phyloP scores from a whole-genome alignment of 1,140 invertebrate species.

The Pygmarrhopalites habei region DNA sequence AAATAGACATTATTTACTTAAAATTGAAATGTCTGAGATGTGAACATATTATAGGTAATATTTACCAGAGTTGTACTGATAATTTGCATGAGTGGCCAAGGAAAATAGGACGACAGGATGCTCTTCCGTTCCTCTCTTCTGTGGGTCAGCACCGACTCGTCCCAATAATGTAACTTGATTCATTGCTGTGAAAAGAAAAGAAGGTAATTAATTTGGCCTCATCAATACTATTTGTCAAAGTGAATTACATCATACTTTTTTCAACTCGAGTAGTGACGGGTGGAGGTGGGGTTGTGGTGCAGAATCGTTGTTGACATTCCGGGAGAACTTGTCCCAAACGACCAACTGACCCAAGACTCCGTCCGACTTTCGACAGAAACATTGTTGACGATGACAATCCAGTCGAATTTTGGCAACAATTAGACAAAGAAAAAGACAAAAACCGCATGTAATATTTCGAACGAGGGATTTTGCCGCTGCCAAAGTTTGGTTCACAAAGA shows the following conservation, averaged over 20 bases:
- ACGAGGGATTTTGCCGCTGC: too few species aligned
- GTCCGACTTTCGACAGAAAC: too few species aligned
- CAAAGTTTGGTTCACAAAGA: too few species aligned
- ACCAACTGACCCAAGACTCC: too few species aligned
- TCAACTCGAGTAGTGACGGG: conserved; percentile 7
- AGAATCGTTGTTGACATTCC: too few species aligned
- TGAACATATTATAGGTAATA: not conserved
- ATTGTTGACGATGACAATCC: too few species aligned
- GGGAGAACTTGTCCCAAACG: too few species aligned
- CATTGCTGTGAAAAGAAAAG: conserved; percentile 52
- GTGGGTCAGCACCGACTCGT: conserved; percentile 75
- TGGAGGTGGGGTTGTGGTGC: not conserved
- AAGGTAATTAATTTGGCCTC: conserved; percentile 19
- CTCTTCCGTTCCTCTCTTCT: conserved; percentile 67
- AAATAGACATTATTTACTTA: too few species aligned
- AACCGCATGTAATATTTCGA: too few species aligned
- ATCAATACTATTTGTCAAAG: conserved; percentile 18
- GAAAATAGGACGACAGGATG: conserved; percentile 85
- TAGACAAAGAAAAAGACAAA: too few species aligned
- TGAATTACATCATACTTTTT: conserved; percentile 24
- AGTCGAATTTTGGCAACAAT: too few species aligned
- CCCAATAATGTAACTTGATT: conserved; percentile 82
- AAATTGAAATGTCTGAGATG: too few species aligned
- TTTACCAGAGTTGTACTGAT: conserved; percentile 54
- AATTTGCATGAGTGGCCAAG: conserved; percentile 79